Evolutionary conservation across 2,113 vertebrate species (phyloP), one percentile per base, ranked within the genome.

Genomic region (Equus przewalskii): DNA sequence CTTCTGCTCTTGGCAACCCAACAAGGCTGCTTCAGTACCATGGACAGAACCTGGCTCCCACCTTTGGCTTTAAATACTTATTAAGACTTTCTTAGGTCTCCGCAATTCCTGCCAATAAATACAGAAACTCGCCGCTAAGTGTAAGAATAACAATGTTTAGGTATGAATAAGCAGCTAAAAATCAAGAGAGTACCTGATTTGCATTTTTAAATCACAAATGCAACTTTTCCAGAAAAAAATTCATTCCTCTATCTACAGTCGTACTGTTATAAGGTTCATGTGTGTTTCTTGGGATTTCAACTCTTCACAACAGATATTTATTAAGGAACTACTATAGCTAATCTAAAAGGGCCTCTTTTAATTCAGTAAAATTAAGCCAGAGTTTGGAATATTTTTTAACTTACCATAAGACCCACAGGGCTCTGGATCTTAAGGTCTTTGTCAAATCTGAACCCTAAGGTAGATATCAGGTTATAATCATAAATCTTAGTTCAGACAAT

Each of bases 331-430:
- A 46, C 28, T 54, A 69, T 56, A 41, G n/a, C 10, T 87, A 64
- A 84, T 81, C 13, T 49, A 81, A 73, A 93, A 70, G 36, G 28
- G 18, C 9, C 15, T 97, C 44, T 95, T 83, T 80, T 78, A 92
- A 92, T 7, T 80, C 58, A 64, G n/a, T 67, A 16, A 72, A 86
- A 81, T n/a, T 88, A 80, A 90, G 65, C 13, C 58, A 84, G 84
- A 94, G 16, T 95, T 83, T 89, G 28, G 10, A 44, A 64, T 89
- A 58, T 83, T 91, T 95, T 96, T 94, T 88, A 56, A 76, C 30
- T 92, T 86, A 70, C 41, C 26, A 65, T 79, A 92, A 93, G 51
- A 82, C 2, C 72, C n/a, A 80, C 22, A 46, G 24, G 6, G 13
- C 91, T 60, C 49, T 89, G 67, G 12, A 12, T 88, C 33, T 92